A percentile compares a stretch with the other conserved stretches of the same genome.
phyloP scores from a whole-genome alignment of 2,113 vertebrate genomes.

The Noturus placidus region DNA sequence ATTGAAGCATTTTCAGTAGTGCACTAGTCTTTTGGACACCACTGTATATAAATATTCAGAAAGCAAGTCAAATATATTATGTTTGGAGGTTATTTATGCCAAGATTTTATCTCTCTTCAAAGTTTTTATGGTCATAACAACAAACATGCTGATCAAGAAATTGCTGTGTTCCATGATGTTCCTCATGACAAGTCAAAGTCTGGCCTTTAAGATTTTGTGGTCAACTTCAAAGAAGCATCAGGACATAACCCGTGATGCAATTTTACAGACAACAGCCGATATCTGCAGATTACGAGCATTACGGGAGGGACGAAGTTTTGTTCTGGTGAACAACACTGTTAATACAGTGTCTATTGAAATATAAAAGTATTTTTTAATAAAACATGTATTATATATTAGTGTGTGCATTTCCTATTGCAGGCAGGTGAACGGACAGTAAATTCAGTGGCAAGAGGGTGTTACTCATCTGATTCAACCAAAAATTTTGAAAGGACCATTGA shows the following conservation, averaged over 20 bases:
- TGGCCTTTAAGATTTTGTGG: not conserved
- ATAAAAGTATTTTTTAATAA: not conserved
- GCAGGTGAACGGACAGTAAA: not conserved
- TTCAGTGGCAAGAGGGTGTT: constrained; percentile 33
- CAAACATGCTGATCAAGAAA: not conserved
- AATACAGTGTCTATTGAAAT: too few relatives aligned
- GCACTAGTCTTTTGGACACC: too few relatives aligned
- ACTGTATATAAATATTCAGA: too few relatives aligned
- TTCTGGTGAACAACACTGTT: not conserved
- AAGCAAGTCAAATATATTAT: too few relatives aligned
- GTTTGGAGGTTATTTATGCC: not conserved
- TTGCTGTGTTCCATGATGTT: not conserved
- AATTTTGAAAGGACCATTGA: constrained; percentile 30
- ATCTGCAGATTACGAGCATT: constrained; percentile 1
- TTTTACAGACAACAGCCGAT: constrained; percentile 9
- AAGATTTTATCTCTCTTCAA: not conserved
- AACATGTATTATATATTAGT: not conserved
- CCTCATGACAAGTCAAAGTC: not conserved
- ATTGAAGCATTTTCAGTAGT: too few relatives aligned
- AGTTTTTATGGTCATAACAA: not conserved
- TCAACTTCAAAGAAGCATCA: not conserved
- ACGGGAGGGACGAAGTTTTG: not conserved
- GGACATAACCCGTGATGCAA: not conserved
- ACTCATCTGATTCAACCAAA: constrained; percentile 16
- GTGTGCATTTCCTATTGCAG: constrained; percentile 6